These are phyloP conservation scores for Rotaria magnacalcarata DNA, from an alignment of 2,888 invertebrate genomes.

Conservation along the genomic window DNA sequence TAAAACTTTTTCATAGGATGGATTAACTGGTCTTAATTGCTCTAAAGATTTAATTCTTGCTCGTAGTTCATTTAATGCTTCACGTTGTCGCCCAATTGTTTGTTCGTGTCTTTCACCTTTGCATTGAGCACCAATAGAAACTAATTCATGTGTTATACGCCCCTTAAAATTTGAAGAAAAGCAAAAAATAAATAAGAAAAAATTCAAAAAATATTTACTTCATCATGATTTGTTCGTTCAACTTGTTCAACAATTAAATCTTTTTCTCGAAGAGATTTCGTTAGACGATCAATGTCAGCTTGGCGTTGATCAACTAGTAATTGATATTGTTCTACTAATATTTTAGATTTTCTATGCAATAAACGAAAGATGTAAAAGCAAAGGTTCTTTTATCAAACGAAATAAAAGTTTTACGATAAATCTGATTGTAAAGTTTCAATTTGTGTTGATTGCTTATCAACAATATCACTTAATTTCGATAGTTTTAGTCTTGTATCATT, in stretches of 20 bases:
- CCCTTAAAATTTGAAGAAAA: not conserved
- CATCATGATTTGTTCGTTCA: not conserved
- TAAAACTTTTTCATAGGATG: conserved; percentile 56
- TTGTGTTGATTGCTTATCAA: conserved; percentile 50
- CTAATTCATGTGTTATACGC: conserved; percentile 55
- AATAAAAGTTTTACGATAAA: conserved; percentile 34
- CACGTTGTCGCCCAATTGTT: conserved; percentile 56
- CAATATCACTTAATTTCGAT: conserved; percentile 56
- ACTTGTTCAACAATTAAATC: conserved; percentile 11
- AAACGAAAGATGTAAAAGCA: not conserved
- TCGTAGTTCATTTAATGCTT: conserved; percentile 57
- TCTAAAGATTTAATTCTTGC: conserved; percentile 54
- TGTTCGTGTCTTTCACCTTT: conserved; percentile 58
- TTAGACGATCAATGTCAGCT: conserved; percentile 24
- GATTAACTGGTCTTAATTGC: conserved; percentile 50
- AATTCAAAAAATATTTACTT: not conserved
- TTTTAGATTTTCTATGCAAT: conserved; percentile 4
- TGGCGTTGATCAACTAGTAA: conserved; percentile 30
- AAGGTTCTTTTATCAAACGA: not conserved
- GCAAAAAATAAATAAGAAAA: not conserved
- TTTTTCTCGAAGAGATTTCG: conserved; percentile 25
- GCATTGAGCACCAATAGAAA: conserved; percentile 58
- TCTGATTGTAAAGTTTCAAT: conserved; percentile 40
- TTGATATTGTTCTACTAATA: conserved; percentile 27
- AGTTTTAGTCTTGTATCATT: conserved; percentile 55